Percentiles rank a stretch among this genome's conserved stretches.
Evolutionary conservation across 2,888 invertebrate species (phyloP).

Genomic region (Megaustenia siamemsis): DNA sequence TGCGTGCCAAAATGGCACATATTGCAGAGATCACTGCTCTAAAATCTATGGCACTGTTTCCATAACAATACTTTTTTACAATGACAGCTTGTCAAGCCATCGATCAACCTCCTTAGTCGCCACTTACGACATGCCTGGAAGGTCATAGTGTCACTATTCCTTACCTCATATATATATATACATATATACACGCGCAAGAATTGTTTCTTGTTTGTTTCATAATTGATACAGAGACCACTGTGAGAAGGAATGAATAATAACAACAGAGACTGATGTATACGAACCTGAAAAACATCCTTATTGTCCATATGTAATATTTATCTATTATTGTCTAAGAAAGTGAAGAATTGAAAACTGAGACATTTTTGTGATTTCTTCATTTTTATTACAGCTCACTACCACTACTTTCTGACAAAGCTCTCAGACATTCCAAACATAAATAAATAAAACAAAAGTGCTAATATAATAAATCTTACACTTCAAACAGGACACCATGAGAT

Average conservation of each 20-base stretch:
- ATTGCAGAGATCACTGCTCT: no score
- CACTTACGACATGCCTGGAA: no score
- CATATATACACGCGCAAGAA: background rate
- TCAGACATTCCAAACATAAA: slow-evolving; percentile 20
- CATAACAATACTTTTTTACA: no score
- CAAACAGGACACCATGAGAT: background rate
- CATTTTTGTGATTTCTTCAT: slow-evolving; percentile 14
- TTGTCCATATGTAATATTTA: no score
- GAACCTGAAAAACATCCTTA: background rate
- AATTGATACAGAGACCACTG: background rate
- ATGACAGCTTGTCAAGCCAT: no score
- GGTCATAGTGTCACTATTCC: no score
- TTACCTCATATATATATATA: no score
- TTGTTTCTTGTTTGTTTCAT: background rate
- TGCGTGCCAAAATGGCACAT: no score
- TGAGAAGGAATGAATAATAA: background rate
- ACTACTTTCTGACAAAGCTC: slow-evolving; percentile 40
- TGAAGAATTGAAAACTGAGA: no score
- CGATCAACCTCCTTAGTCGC: no score
- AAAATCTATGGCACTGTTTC: no score
- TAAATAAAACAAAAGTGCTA: slow-evolving; percentile 8
- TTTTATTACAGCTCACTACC: slow-evolving; percentile 41
- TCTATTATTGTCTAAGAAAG: no score
- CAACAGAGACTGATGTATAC: background rate
- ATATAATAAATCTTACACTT: background rate